Evolutionary conservation across 2,797 vertebrate species (phyloP), one percentile per base, ranked within the genome.

Genomic region (Eutrigla gurnardus): DNA sequence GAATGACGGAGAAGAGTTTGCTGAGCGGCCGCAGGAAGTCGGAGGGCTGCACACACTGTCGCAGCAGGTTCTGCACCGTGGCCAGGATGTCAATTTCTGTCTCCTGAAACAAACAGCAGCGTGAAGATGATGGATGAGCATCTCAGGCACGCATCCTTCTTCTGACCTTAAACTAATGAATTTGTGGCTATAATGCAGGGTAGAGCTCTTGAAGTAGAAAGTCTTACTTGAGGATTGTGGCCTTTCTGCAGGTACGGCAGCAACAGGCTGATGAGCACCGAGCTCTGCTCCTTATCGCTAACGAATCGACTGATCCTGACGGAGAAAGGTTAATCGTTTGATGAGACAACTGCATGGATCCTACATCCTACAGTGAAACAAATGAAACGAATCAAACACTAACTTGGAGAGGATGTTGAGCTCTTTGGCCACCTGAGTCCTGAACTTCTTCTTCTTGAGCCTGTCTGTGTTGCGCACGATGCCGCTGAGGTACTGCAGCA

Each of bases 341-440:
- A 36, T 49, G 39, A 62, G 10, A 54, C 12, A 32, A 60, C 2
- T 3, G 6, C 11, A 32, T 12, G 36, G 12, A 43, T 25, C 11
- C 32, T 7, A 1, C 9, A 47, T n/a, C 25, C 25, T 25, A 15
- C 14, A 18, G 10, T n/a, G 2, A 33, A 10, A 45, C n/a, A 32
- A 25, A 25, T 25, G n/a, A 52, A 69, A 11, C 2, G 25, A n/a
- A 68, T 3, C n/a, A 63, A 52, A 53, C 49, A 70, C 97, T 94
- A 92, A 98, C 98, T 96, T 99, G 65, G 98, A 99, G 70, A 99
- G 96, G 87, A 99, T 97, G 91, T 95, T 97, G 78, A 99, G 97
- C 81, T 99, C 97, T 86, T 96, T 99, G 89, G 96, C 95, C 85
- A 99, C 96, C 92, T 98, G 97, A 2, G 76, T 85, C 68, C 94